Evolutionary conservation across 2,797 vertebrate species (phyloP).

Genomic region (Microhierax caerulescens): DNA sequence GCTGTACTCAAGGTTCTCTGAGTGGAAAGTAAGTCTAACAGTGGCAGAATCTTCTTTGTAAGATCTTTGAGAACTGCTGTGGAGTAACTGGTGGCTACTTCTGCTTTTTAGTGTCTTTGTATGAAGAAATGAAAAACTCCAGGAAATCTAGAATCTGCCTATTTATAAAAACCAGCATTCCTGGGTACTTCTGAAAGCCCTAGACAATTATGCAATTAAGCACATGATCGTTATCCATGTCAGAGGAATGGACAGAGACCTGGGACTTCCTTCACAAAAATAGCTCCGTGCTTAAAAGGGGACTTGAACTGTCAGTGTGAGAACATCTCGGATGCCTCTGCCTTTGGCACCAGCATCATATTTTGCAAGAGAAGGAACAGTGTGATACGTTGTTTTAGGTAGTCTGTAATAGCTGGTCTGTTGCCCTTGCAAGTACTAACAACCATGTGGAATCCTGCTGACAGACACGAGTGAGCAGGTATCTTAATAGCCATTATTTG

Average conservation of each 20-base stretch:
- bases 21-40: not conserved
- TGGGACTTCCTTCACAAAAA: not conserved
- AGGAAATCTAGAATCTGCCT: not conserved
- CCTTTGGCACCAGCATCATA: rapidly evolving
- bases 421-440: not conserved
- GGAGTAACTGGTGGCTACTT: not conserved
- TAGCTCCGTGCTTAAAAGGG: not conserved
- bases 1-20: not conserved
- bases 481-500: not conserved
- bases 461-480: rapidly evolving
- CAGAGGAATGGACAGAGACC: not conserved
- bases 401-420: not conserved
- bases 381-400: rapidly evolving
- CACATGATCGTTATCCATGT: not conserved
- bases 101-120: not conserved
- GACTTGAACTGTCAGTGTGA: not conserved
- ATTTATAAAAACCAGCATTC: not conserved
- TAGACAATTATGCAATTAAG: not conserved
- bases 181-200: not conserved
- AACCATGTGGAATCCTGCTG: not conserved
- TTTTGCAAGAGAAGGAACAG: not conserved
- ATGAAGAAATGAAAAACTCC: not conserved
- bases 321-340: not conserved
- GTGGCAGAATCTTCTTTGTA: not conserved
- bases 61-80: not conserved